phyloP scores from a whole-genome alignment of 2,797 vertebrate genomes.

The Girardinus metallicus region DNA sequence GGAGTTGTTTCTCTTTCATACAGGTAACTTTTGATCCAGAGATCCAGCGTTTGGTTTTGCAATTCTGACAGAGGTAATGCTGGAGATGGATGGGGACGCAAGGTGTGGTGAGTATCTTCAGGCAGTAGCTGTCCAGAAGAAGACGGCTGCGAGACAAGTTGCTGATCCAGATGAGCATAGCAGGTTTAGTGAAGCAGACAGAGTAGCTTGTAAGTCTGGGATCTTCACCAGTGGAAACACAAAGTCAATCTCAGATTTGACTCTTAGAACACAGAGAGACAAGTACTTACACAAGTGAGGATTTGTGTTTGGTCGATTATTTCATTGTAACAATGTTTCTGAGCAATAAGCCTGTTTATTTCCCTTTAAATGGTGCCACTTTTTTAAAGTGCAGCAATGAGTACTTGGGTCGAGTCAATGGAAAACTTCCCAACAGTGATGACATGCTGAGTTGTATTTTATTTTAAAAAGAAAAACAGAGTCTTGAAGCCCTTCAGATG shows the following conservation, averaged over 20 bases:
- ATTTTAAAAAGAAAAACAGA: not conserved
- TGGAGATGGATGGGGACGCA: not conserved
- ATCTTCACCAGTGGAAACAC: not conserved
- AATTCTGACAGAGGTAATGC: not conserved
- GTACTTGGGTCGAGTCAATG: not conserved
- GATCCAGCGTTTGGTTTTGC: not conserved
- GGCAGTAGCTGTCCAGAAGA: not conserved
- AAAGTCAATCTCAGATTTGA: not conserved
- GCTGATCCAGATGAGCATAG: not conserved
- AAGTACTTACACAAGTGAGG: not conserved
- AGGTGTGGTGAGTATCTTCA: not conserved
- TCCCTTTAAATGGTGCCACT: not conserved
- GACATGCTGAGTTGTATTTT: not conserved
- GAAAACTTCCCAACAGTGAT: not conserved
- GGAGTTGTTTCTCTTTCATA: not conserved
- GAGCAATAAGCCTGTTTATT: not conserved
- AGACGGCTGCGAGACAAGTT: not conserved
- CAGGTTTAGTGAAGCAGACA: not conserved
- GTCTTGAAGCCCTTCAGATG: not conserved
- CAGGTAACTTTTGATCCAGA: not conserved
- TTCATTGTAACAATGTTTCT: not conserved
- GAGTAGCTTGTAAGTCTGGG: not conserved
- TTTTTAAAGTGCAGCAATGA: not conserved
- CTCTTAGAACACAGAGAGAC: not conserved
- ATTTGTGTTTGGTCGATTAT: not conserved